Evolutionary conservation across 2,113 vertebrate genomes (phyloP).

Genomic region (Chlorodrepanis virens): DNA sequence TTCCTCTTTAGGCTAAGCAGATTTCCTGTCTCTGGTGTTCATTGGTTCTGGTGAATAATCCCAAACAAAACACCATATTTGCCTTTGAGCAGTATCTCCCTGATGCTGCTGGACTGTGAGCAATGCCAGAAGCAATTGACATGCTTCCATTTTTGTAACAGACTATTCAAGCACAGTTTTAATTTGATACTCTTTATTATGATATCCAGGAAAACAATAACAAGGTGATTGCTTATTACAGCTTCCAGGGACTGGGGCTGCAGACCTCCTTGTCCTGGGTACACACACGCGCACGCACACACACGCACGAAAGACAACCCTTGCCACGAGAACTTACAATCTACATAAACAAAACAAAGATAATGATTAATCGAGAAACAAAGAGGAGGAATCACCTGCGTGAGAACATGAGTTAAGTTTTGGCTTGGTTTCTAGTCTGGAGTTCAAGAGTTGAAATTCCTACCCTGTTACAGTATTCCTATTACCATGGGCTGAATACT

Average conservation of each 20-base stretch:
- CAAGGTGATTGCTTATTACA: constrained; percentile 58
- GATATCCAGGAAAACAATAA: constrained; percentile 52
- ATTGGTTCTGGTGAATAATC: background rate
- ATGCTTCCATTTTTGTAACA: constrained; percentile 5
- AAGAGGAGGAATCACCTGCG: background rate
- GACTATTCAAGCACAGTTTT: constrained; percentile 38
- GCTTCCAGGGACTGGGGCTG: constrained; percentile 9
- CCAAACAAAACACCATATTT: background rate
- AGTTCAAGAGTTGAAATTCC: background rate
- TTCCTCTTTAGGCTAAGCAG: background rate
- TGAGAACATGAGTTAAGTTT: background rate
- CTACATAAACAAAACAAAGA: constrained; percentile 35
- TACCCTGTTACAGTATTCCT: background rate
- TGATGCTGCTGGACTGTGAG: background rate
- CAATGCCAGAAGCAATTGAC: background rate
- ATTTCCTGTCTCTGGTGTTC: background rate
- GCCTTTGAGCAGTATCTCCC: background rate
- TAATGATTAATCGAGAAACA: constrained; percentile 22
- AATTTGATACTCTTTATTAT: constrained; percentile 47
- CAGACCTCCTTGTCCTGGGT: constrained; percentile 4
- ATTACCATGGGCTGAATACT: background rate
- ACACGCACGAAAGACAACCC: background rate
- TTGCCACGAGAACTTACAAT: constrained; percentile 43
- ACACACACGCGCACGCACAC: background rate
- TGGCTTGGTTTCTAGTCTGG: constrained; percentile 2